Evolutionary conservation across 2,888 invertebrate genomes (phyloP), one percentile per base, ranked within the genome.

Genomic region (Pteria penguin): DNA sequence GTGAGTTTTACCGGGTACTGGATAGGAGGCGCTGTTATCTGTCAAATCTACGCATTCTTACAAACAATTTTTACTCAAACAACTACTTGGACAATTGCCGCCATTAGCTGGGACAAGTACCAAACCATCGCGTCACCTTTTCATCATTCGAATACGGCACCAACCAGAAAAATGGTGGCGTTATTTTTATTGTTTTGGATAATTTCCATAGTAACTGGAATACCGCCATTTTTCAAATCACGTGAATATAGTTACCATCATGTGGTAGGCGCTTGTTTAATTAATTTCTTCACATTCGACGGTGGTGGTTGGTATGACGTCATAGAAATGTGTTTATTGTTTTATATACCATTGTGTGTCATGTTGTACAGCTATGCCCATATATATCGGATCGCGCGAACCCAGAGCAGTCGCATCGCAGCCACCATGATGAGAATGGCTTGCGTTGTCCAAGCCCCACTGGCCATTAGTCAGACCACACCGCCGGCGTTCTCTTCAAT

Each of bases 381-480:
- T 73, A 89, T 89, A 70, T 89, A 87, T 73, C 81, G 84, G 54
- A 89, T 89, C 57, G 89, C 89, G 4, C 79, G 87, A 31, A 87
- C 84, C 3, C 89, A 89, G 72, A 88, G 88, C 71, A 87, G 87
- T 71, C 81, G 88, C 14, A 89, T 89, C 55, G 89, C 89, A 8
- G 89, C 89, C 29, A 89, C 88, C 14, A 88, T 89, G 88, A 77
- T 89, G n/a, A 79, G 87, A 57, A 88, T 89, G 88, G 87, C 88
- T n/a, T 87, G 87, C 72, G 86, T 89, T 29, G 86, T 89, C 26
- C 89, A 89, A 55, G 88, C 88, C 3, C 87, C 89, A 5, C 85
- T 88, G 5, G 84, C 88, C 1, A 83, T 86, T 4, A 74, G 82
- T n/a, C 81, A 83, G 4, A 75, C 85, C 5, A 80, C 74, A 14